A percentile compares a stretch with the other conserved stretches of the same genome.
Conservation (phyloP, 2,888 invertebrate species). For the Endotricha flammealis region DNA sequence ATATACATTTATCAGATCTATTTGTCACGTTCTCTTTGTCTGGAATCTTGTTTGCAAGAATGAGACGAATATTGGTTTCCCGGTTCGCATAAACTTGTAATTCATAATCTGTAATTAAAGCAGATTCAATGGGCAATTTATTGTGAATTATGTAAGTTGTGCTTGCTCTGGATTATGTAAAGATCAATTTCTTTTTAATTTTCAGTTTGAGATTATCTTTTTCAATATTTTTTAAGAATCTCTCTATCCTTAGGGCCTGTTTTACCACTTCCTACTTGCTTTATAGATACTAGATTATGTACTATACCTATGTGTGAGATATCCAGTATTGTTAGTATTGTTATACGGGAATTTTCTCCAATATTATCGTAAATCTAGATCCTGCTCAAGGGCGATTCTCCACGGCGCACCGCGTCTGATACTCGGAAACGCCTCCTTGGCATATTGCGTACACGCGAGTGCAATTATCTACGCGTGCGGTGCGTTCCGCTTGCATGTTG, state of each 20-base stretch:
- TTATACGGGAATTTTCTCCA: no score
- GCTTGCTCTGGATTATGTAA: no score
- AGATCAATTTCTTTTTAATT: no score
- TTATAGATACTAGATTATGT: no score
- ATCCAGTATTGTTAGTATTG: no score
- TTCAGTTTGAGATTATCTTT: no score
- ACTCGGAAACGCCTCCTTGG: conserved; percentile 5
- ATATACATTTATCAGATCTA: conserved; percentile 54
- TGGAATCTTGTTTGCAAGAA: conserved; percentile 29
- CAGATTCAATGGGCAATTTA: no score
- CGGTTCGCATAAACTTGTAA: conserved; percentile 49
- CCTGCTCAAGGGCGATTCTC: conserved; percentile 37
- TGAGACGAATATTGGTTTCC: conserved; percentile 40
- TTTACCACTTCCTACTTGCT: no score
- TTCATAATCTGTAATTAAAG: no score
- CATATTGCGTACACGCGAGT: conserved; percentile 19
- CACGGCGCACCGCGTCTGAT: conserved; percentile 28
- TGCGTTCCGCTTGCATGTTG: conserved; percentile 1
- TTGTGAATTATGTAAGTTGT: conserved; percentile 33
- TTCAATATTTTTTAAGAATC: no score
- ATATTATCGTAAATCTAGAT: conserved; percentile 34
- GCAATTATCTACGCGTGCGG: conserved; percentile 39
- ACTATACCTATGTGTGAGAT: no score
- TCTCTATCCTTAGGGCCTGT: no score
- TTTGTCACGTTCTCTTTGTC: conserved; percentile 49